Evolutionary conservation across 2,797 vertebrate genomes (phyloP), one percentile per base, ranked within the genome.

Genomic region (Enteromius paludinosus): DNA sequence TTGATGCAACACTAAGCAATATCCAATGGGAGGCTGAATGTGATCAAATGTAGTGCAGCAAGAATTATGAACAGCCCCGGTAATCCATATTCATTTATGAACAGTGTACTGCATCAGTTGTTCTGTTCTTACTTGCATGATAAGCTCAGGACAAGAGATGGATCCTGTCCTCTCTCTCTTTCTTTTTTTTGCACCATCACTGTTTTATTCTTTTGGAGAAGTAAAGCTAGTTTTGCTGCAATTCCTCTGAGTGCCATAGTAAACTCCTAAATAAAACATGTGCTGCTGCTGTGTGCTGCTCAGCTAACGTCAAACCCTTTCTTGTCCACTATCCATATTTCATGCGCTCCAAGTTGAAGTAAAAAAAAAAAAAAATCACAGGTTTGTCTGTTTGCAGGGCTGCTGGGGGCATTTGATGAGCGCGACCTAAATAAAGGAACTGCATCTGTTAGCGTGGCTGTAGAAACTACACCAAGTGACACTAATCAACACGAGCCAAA

Each of bases 211-310:
- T 49, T 78, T 79, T 33, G 52, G 33, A 74, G 68, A 79, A 52
- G 45, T 70, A 69, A 62, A 74, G 41, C 49, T 79, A 33, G 59
- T 83, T 76, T 81, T 78, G 41, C 43, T 84, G 73, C 70, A 69
- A 54, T 86, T 88, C 78, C 79, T 87, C 85, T 66, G 89, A 93
- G 90, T 91, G 89, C 91, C 90, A 88, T 87, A 90, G 85, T 88
- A 87, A 90, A 88, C 88, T 87, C 86, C 90, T 94, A 91, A 94
- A 94, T 94, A 94, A 94, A 94, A 94, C 89, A 94, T 94, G 91
- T 8, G 59, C 86, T 90, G 88, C 88, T 89, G 84, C 88, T 92
- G 92, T 88, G 90, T 91, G 92, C 91, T 91, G 89, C 88, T 86
- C 87, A 86, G 81, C 89, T 92, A 88, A 88, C 86, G 69, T 93